Conservation (phyloP, 2,797 vertebrate genomes). For the Sebastes vulpes region DNA sequence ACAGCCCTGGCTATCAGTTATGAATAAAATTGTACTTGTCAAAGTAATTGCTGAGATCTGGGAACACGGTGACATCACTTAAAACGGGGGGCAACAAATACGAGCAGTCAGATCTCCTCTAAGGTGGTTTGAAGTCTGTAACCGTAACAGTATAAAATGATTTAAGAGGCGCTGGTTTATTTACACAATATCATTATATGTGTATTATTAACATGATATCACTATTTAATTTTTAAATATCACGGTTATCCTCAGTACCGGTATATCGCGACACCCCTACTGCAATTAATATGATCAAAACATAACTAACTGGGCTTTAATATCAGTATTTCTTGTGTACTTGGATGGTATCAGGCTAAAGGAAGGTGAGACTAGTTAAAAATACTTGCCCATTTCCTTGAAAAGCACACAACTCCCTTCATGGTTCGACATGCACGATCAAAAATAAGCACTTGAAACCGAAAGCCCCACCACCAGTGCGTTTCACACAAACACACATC, state of each 20-base stretch:
- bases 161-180: too few species aligned
- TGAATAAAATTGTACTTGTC: neutral
- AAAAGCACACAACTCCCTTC: constrained; percentile 7
- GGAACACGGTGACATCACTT: neutral
- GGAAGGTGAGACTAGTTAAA: constrained; percentile 38
- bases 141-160: too few species aligned
- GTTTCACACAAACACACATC: constrained; percentile 17
- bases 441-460: constrained; percentile 34
- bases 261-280: neutral
- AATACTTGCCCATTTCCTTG: constrained; percentile 37
- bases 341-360: neutral
- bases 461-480: neutral
- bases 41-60: neutral
- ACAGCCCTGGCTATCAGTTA: neutral
- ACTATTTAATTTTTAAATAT: too few species aligned
- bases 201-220: too few species aligned
- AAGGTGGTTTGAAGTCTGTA: neutral
- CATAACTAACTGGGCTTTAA: neutral
- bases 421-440: neutral
- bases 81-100: neutral
- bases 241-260: too few species aligned
- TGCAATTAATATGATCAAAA: neutral
- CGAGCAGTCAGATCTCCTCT: neutral
- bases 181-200: too few species aligned
- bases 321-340: neutral